phyloP scores from a whole-genome alignment of 2,888 invertebrate species.

The Autographa pulchrina region DNA sequence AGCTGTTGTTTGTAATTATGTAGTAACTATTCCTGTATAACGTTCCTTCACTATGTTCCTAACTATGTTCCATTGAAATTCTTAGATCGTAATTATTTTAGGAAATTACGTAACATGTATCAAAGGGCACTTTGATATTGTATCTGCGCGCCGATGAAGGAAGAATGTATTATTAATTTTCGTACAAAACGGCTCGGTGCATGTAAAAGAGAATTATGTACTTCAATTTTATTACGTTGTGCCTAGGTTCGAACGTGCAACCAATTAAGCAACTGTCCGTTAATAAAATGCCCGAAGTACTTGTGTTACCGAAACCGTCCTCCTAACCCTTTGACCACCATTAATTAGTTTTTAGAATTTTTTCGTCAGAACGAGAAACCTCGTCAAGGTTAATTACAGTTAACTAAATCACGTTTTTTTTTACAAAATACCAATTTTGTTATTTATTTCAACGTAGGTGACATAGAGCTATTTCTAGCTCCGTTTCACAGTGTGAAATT shows the following conservation, averaged over 20 bases:
- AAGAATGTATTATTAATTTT: slow-evolving; percentile 72
- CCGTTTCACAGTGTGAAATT: no score
- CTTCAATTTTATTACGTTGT: slow-evolving; percentile 31
- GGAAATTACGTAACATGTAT: slow-evolving; percentile 57
- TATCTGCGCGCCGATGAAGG: slow-evolving; percentile 51
- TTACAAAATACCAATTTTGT: background rate
- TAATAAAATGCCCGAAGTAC: slow-evolving; percentile 75
- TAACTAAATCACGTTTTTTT: background rate
- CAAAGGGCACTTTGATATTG: slow-evolving; percentile 67
- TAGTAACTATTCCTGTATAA: background rate
- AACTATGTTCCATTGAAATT: slow-evolving; percentile 42
- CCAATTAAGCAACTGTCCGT: slow-evolving; percentile 63
- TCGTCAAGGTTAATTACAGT: slow-evolving; percentile 21
- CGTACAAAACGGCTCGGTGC: slow-evolving; percentile 37
- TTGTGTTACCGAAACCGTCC: slow-evolving; percentile 62
- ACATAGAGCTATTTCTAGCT: background rate
- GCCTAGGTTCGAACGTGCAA: slow-evolving; percentile 49
- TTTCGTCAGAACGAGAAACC: slow-evolving; percentile 38
- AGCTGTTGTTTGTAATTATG: slow-evolving; percentile 62
- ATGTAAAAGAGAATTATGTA: slow-evolving; percentile 25
- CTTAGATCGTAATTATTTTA: slow-evolving; percentile 53
- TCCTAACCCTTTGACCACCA: slow-evolving; percentile 72
- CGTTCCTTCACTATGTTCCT: slow-evolving; percentile 14
- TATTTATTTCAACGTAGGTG: slow-evolving; percentile 1
- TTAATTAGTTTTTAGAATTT: slow-evolving; percentile 77